Base-by-base conservation (phyloP, 2,113 vertebrate species). In the Aviceda subcristata region DNA sequence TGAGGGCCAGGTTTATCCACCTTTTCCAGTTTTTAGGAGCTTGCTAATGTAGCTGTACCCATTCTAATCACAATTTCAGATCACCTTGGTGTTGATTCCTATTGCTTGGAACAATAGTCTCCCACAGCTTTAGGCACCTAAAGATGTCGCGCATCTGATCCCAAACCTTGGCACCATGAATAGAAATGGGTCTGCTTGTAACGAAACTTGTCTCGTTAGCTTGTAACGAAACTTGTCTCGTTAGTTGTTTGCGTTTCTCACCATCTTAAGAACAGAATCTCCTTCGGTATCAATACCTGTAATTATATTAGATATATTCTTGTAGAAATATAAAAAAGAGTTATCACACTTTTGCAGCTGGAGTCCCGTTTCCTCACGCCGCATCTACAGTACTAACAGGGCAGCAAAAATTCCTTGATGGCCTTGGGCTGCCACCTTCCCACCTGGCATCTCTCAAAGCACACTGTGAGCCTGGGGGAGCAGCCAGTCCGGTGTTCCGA, bases 381-480 rank as follows among this genome's bases (percentile, higher is more conserved):
- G 38, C 29, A 56, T 7, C 43, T 55, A 41, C 22, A 67, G 51
- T 45, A 29, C 41, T 39, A 36, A n/a, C 30, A 67, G 23, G 59
- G 63, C 50, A 87, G 5, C 8, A 5, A 13, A 29, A 85, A 24
- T 15, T 24, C 15, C 30, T 62, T 27, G 32, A 14, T 9, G 36
- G 56, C 64, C 41, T 90, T 2, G 0, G 55, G 60, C 62, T 82
- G 56, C 46, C 56, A 11, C 38, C 6, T 62, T 71, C 64, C 30
- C 13, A 32, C 43, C 10, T 13, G 46, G 17, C 18, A 30, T 57
- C 12, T 71, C 60, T 43, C 26, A 43, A 69, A 74, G 73, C 57
- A 43, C 22, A 14, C 11, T 0, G 0, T 15, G 23, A 38, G n/a
- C 39, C 50, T 24, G 8, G 12, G 24, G n/a, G 17, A 29, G 15